phyloP scores from a whole-genome alignment of 2,888 invertebrate genomes.

The Ernsta delagoae region DNA sequence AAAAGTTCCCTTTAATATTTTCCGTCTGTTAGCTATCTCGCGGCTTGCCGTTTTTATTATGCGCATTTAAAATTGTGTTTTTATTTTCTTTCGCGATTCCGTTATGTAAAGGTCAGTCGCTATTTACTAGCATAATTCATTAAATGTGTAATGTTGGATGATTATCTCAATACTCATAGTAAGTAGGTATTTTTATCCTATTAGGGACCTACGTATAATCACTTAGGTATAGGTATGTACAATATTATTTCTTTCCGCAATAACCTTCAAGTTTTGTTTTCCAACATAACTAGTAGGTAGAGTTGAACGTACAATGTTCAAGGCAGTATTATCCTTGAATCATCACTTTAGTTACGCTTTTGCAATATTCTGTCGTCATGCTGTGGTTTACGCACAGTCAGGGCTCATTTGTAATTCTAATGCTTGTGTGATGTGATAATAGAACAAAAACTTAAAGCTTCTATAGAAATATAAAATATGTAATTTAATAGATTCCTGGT shows the following conservation, averaged over 20 bases:
- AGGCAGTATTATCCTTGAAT: slow-evolving; percentile 59
- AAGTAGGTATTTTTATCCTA: no score
- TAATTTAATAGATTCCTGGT: slow-evolving; percentile 18
- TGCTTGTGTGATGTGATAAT: slow-evolving; percentile 46
- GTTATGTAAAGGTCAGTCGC: slow-evolving; percentile 35
- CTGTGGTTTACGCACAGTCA: slow-evolving; percentile 50
- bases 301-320: slow-evolving; percentile 46
- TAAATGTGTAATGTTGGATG: neutral
- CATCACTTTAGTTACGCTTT: slow-evolving; percentile 62
- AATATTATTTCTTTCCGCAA: slow-evolving; percentile 4
- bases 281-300: slow-evolving; percentile 11
- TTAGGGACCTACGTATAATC: no score
- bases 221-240: no score
- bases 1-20: slow-evolving; percentile 82
- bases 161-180: no score
- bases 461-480: slow-evolving; percentile 25
- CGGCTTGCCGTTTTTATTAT: slow-evolving; percentile 70
- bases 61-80: slow-evolving; percentile 74
- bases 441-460: slow-evolving; percentile 29
- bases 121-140: neutral
- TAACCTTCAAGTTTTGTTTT: slow-evolving; percentile 24
- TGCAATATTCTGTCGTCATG: slow-evolving; percentile 51
- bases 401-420: slow-evolving; percentile 64
- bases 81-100: slow-evolving; percentile 52
- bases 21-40: slow-evolving; percentile 76